Evolutionary conservation across 2,888 invertebrate species (phyloP), one percentile per base, ranked within the genome.

Genomic region (Philonicus albiceps): DNA sequence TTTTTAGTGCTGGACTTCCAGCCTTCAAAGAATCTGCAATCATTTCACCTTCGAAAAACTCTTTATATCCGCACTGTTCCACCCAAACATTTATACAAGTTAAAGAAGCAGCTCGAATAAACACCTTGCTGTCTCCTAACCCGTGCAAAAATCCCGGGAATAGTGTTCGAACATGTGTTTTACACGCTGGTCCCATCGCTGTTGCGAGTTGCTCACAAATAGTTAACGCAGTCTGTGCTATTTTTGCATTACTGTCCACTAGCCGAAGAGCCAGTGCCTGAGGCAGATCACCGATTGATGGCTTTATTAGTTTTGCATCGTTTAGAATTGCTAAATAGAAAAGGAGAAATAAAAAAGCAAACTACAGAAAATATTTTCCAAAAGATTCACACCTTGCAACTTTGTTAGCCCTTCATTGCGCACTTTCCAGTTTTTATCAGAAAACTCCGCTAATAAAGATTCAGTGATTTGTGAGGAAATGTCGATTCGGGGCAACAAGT

Each of bases 381-480:
- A n/a, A n/a, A n/a, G n/a, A n/a, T 64, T 16, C n/a, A 76, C 53
- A 31, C 88, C 88, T 89, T 93, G 92, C 30, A 92, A 87, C 88
- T 91, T 93, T 78, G 92, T 93, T 1, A 93, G 90, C 2, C 93
- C 93, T 89, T 93, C 93, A 88, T 93, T 93, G 73, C 93, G 92
- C 0, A 93, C 92, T 94, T 98, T 98, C 98, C 98, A 99, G 92
- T 97, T 97, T 92, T 97, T 98, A 91, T 98, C 97, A 30, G 95
- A 94, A 89, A 98, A 93, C 92, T 98, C 97, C 7, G 94, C 95
- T 3, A 98, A 92, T 0, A 98, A 92, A 0, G 95, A 92, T 89
- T 97, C 96, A 0, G 97, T 97, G 88, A 98, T 96, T 89, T 96
- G 96, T 3, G 94, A 94, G 87, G 96, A 95, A 88, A 98, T 96